Evolutionary conservation across 1,140 invertebrate species (phyloP), one percentile per base, ranked within the genome.

Genomic region (Camponotus vicinus): DNA sequence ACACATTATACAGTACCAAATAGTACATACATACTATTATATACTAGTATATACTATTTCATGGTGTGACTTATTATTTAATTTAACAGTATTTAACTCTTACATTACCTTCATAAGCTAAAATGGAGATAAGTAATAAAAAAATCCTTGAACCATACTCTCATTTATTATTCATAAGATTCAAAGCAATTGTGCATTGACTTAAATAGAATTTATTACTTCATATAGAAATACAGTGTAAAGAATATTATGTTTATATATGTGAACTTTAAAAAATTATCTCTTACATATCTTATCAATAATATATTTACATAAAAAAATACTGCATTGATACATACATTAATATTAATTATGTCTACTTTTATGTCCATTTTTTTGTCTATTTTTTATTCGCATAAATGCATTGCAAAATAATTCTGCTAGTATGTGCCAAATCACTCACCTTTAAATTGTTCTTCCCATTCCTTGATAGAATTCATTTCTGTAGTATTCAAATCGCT

Each of bases 381-480:
- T 27, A 32, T n/a, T 9, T 45, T 11, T 45, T 27, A 27, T 27
- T 27, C 27, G 9, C 6, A 77, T 45, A 9, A 21, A 49, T 57
- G 8, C 9, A 2, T 13, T 21, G 21, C 1, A 7, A 27, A 42
- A 1, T 9, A 40, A 11, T 32, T 18, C 6, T 49, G 1, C 1
- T 6, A n/a, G 11, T 40, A 59, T 2, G 7, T 27, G 9, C 9
- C 0, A 32, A 55, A 34, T 49, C 11, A 13, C 55, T 83, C 96
- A 98, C 98, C 98, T 97, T 97, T 98, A 94, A 99, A 99, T 94
- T 99, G 99, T 95, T 98, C 97, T 94, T 99, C 98, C 99, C 99
- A 99, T 95, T 99, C 99, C 89, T 96, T 96, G 1, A 99, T 97
- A 49, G 97, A 98, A 86, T 98, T 97, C 97, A 98, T 98, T 95